These are phyloP conservation scores for Macrobrachium rosenbergii DNA, from an alignment of 1,140 invertebrate species.

Conservation along the genomic window DNA sequence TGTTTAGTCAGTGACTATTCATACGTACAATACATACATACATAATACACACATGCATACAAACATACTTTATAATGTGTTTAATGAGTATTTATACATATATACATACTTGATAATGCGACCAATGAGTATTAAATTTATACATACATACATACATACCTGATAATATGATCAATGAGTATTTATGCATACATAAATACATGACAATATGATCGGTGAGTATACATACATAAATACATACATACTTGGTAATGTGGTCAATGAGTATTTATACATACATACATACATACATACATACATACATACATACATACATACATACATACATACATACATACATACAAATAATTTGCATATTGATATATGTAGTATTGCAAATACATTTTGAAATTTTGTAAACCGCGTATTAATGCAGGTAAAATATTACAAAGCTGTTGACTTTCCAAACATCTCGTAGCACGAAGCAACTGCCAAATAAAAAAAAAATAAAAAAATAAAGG, in stretches of 20 bases:
- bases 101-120: too few species aligned
- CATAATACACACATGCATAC: too few species aligned
- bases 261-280: not conserved
- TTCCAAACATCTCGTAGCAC: too few species aligned
- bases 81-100: too few species aligned
- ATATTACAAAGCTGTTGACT: too few species aligned
- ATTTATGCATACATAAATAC: too few species aligned
- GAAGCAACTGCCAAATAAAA: not conserved
- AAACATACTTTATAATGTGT: too few species aligned
- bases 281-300: not conserved
- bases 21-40: too few species aligned
- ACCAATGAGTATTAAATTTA: not conserved
- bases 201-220: too few species aligned
- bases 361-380: not conserved
- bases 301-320: not conserved
- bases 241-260: too few species aligned
- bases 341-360: not conserved
- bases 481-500: not conserved
- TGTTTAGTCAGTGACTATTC: too few species aligned
- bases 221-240: not conserved
- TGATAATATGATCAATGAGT: not conserved
- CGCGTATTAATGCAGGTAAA: not conserved
- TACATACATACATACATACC: not conserved
- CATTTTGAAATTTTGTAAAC: not conserved
- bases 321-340: not conserved